Percentiles rank a stretch among this genome's conserved stretches.
Conservation (phyloP, 1,140 invertebrate species). For the Centruroides sculpturatus region DNA sequence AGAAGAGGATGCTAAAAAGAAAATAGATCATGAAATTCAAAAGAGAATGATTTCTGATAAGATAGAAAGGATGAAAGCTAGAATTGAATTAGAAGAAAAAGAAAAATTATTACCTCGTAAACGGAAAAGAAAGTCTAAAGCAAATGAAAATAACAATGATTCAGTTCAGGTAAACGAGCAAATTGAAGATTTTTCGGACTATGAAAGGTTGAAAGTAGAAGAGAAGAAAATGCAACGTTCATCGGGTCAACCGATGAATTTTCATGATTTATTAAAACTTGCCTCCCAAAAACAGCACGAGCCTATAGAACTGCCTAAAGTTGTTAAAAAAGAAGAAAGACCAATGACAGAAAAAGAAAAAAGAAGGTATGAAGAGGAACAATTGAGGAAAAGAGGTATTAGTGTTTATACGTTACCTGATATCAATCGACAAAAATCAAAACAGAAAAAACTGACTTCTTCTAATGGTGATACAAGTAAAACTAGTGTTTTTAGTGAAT, state of each 20-base stretch:
- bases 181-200: background rate
- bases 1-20: conserved; percentile 23
- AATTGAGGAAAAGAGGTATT: conserved; percentile 1
- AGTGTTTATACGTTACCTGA: conserved; percentile 10
- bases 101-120: conserved; percentile 51
- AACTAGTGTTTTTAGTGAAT: too few species aligned
- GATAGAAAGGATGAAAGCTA: conserved; percentile 41
- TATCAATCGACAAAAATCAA: conserved; percentile 17
- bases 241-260: conserved; percentile 19
- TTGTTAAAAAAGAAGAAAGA: conserved; percentile 36
- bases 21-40: conserved; percentile 15
- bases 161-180: background rate
- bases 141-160: background rate
- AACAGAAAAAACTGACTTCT: background rate
- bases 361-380: conserved; percentile 36
- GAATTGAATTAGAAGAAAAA: conserved; percentile 39
- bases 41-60: conserved; percentile 17
- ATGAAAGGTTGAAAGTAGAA: background rate
- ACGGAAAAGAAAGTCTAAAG: conserved; percentile 41
- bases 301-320: conserved; percentile 46
- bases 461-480: too few species aligned
- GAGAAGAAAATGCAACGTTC: background rate
- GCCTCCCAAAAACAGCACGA: conserved; percentile 69
- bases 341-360: conserved; percentile 66
- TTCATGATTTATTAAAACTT: conserved; percentile 30